Evolutionary conservation across 2,888 invertebrate genomes (phyloP).

Genomic region (Synanthedon vespiformis): DNA sequence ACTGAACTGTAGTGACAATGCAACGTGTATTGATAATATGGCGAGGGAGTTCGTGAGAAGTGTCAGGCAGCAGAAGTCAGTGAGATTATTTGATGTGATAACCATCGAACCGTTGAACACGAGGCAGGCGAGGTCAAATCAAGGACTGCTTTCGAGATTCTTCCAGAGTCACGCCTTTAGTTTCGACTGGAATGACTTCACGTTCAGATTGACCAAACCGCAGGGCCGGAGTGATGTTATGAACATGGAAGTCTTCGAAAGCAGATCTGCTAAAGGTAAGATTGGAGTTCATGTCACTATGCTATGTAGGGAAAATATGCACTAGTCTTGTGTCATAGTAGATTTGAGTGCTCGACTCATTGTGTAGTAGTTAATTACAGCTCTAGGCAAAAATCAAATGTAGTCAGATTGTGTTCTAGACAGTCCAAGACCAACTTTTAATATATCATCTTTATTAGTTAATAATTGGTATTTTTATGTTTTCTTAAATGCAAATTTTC

Average conservation of each 20-base stretch:
- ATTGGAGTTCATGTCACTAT: too few relatives aligned
- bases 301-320: too few relatives aligned
- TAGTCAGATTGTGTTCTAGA: too few relatives aligned
- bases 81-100: conserved; percentile 65
- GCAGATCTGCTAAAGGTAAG: conserved; percentile 60
- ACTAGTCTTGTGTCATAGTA: too few relatives aligned
- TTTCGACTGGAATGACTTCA: conserved; percentile 66
- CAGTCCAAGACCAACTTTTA: too few relatives aligned
- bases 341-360: too few relatives aligned
- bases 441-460: too few relatives aligned
- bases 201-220: conserved; percentile 61
- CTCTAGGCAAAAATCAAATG: too few relatives aligned
- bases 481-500: too few relatives aligned
- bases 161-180: conserved; percentile 65
- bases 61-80: conserved; percentile 62
- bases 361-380: too few relatives aligned
- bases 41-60: conserved; percentile 61
- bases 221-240: conserved; percentile 55
- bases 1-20: conserved; percentile 71
- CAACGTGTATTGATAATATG: conserved; percentile 68
- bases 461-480: too few relatives aligned
- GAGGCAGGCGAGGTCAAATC: conserved; percentile 45
- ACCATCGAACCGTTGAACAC: conserved; percentile 64
- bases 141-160: conserved; percentile 47
- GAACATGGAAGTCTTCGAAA: conserved; percentile 56